Evolutionary conservation across 2,797 vertebrate species (phyloP), one percentile per base, ranked within the genome.

Genomic region (Microctenopoma steveboyesi): DNA sequence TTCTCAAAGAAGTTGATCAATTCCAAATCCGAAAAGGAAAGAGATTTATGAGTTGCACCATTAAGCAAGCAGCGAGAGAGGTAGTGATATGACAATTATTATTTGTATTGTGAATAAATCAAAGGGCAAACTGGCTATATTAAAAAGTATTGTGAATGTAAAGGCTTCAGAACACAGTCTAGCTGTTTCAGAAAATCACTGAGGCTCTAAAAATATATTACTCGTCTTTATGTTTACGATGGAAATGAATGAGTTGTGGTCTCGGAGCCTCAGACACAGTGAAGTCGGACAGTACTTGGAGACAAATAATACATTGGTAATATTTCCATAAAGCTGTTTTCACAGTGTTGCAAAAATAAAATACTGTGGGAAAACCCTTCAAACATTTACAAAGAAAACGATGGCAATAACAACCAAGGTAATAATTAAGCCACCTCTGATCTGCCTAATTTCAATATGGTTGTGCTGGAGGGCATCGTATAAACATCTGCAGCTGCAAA

Each of bases 401-500:
- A 50, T 7, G 33, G 18, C 35, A 13, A 52, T 10, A 52, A 65
- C 11, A 52, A 45, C 57, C 55, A 52, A 43, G 39, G 35, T 43
- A 70, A 58, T 7, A n/a, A n/a, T n/a, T 7, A 46, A 18, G n/a
- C 18, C 28, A 40, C 13, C 46, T 47, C 51, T 50, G 51, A 64
- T 13, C 55, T 68, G 61, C 15, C 65, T 51, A 14, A 46, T 53
- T 33, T 61, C 54, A 37, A 57, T 56, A 46, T 3, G 47, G 58
- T 74, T 58, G 51, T 74, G 54, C 13, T 8, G 49, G 22, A 14
- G 30, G 49, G 67, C 51, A 39, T 64, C 33, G 47, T 45, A 56
- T 14, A 51, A 30, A 69, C 18, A 37, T 62, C 8, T 71, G 63
- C 66, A 69, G 70, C 74, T 51, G 50, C 49, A 66, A 68, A 64